Conservation (phyloP, 2,888 invertebrate genomes). For the Galerucella calmariensis region DNA sequence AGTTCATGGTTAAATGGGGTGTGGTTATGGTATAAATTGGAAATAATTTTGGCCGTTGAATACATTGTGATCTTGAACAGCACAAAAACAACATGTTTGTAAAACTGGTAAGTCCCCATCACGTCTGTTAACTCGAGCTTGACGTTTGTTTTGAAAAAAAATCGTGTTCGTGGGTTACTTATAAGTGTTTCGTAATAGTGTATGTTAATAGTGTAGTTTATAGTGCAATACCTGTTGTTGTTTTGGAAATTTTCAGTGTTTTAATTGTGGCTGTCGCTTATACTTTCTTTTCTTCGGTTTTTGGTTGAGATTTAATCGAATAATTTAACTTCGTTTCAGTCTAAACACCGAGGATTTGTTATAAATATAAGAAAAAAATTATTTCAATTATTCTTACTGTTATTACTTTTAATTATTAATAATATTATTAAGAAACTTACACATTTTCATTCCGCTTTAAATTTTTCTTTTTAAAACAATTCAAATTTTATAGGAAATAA, state of each 20-base stretch:
- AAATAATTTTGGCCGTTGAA: slow-evolving; percentile 57
- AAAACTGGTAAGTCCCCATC: slow-evolving; percentile 62
- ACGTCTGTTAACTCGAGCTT: slow-evolving; percentile 19
- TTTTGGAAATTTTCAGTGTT: background rate
- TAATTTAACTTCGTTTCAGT: background rate
- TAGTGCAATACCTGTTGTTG: background rate
- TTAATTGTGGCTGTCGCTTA: background rate
- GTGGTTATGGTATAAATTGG: slow-evolving; percentile 61
- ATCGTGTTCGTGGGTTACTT: slow-evolving; percentile 8
- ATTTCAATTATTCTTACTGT: no score
- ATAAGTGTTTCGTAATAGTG: slow-evolving; percentile 17
- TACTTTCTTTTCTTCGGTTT: background rate
- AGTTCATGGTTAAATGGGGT: slow-evolving; percentile 59
- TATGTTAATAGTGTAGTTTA: slow-evolving; percentile 2
- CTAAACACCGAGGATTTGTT: no score
- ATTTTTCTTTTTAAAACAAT: no score
- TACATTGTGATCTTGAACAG: slow-evolving; percentile 57
- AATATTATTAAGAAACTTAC: no score
- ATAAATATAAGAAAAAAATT: no score
- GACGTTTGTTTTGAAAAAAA: slow-evolving; percentile 22
- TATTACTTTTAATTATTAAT: no score
- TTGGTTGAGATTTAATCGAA: background rate
- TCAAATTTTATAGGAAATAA: no score
- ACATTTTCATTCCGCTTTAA: no score
- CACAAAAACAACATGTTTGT: slow-evolving; percentile 62